Base-by-base conservation (phyloP, 2,113 vertebrate genomes). In the Tetraodon nigroviridis region DNA sequence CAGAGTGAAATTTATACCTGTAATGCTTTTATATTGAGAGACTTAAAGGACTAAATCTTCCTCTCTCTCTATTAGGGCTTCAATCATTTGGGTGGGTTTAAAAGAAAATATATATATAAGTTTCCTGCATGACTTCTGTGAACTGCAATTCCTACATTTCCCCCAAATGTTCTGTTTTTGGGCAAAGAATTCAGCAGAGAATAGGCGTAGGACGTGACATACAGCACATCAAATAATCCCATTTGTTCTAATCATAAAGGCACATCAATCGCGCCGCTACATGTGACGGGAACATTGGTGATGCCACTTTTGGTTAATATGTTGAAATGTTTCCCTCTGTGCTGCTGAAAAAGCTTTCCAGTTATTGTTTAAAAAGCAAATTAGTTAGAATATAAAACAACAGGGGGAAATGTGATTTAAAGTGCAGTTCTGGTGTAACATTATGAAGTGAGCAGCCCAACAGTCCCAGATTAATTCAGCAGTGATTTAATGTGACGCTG, bases 401-500 rank as follows among this genome's bases (percentile, higher is more conserved):
- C 10, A 4, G 7, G 29, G 32, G 32, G 32, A 50, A 46, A 58
- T 53, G 10, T 69, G 37, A 56, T 76, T 69, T 49, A 3, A 53
- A 22, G 66, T 62, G 7, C 22, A 50, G 65, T 55, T 63, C 21
- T 50, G 37, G 6, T 58, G 66, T 51, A 69, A 42, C 21, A 65
- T 55, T 32, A 67, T 49, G 17, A 40, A 55, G 29, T 68, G 29
- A 61, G 44, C 57, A 60, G 27, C 18, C 63, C 52, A 21, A 67
- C 59, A 19, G 44, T 56, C 69, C 13, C 22, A 51, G 54, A 64
- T 67, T 62, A 52, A 73, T 77, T 67, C 57, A 55, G 56, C 61
- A 47, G 66, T 70, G 68, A 75, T 60, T 58, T 59, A 74, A 78
- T 72, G 47, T 77, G 61, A 41, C 47, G 42, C 47, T 69, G 63